A percentile compares a stretch with the other conserved stretches of the same genome.
phyloP scores from a whole-genome alignment of 2,797 vertebrate genomes.

The Mormyrus proboscirostris region DNA sequence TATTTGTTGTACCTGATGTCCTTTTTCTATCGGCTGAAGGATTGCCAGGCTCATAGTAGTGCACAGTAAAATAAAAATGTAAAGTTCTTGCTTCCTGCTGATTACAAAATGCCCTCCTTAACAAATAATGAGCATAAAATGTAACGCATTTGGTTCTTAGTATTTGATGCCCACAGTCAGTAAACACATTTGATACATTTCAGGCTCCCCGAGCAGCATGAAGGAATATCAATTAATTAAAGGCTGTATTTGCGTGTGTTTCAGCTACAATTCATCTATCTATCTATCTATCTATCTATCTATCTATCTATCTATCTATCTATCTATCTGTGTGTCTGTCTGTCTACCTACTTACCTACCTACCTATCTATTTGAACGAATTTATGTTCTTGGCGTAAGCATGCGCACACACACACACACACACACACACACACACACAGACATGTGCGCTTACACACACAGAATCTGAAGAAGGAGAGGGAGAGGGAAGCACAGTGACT shows the following conservation, averaged over 20 bases:
- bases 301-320: neutral
- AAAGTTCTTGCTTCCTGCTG: neutral
- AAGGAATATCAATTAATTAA: neutral
- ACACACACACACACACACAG: slow-evolving; percentile 31
- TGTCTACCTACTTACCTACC: neutral
- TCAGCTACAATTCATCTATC: neutral
- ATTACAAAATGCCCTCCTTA: neutral
- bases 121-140: neutral
- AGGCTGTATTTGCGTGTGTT: neutral
- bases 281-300: neutral
- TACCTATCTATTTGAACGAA: neutral
- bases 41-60: neutral
- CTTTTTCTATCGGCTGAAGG: neutral
- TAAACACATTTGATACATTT: neutral
- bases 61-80: neutral
- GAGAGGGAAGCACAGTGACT: slow-evolving; percentile 24
- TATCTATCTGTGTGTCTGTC: neutral
- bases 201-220: neutral
- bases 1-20: neutral
- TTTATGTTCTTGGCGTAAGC: neutral
- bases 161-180: neutral
- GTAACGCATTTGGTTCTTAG: neutral
- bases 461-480: neutral
- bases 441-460: neutral
- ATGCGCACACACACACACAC: slow-evolving; percentile 34